A percentile compares a stretch with the other conserved stretches of the same genome.
phyloP scores from a whole-genome alignment of 2,113 vertebrate species.

The Isichthys henryi region DNA sequence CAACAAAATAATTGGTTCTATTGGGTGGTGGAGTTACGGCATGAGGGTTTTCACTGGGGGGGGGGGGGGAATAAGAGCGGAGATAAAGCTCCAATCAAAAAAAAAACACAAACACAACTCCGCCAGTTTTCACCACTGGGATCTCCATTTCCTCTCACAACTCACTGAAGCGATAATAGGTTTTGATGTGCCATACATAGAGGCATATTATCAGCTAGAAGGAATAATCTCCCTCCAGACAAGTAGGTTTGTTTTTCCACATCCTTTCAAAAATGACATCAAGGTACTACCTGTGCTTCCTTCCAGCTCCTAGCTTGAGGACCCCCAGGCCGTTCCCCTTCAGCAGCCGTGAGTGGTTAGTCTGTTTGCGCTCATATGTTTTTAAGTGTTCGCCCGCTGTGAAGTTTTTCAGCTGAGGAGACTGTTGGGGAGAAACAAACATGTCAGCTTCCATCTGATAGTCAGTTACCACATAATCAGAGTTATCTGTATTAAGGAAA shows the following conservation, averaged over 20 bases:
- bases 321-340: conserved; percentile 67
- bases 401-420: conserved; percentile 63
- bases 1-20: conserved; percentile 52
- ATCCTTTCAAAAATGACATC: background rate
- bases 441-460: background rate
- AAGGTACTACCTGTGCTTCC: conserved; percentile 64
- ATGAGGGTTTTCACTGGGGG: conserved; percentile 67
- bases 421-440: conserved; percentile 33
- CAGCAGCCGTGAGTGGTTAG: conserved; percentile 57
- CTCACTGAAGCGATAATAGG: background rate
- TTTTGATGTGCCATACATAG: background rate
- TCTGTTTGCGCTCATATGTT: conserved; percentile 67
- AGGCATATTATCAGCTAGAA: background rate
- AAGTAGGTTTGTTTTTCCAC: background rate
- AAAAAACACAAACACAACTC: background rate
- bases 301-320: conserved; percentile 72
- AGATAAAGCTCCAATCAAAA: background rate
- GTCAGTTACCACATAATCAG: too few relatives aligned
- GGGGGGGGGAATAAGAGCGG: background rate
- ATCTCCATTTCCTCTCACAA: background rate
- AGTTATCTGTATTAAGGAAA: background rate
- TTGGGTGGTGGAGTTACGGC: conserved; percentile 52
- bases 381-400: conserved; percentile 62
- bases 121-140: background rate
- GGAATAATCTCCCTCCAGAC: background rate